These are phyloP conservation scores for Anniella stebbinsi DNA, from an alignment of 2,797 vertebrate genomes.

Conservation along the genomic window DNA sequence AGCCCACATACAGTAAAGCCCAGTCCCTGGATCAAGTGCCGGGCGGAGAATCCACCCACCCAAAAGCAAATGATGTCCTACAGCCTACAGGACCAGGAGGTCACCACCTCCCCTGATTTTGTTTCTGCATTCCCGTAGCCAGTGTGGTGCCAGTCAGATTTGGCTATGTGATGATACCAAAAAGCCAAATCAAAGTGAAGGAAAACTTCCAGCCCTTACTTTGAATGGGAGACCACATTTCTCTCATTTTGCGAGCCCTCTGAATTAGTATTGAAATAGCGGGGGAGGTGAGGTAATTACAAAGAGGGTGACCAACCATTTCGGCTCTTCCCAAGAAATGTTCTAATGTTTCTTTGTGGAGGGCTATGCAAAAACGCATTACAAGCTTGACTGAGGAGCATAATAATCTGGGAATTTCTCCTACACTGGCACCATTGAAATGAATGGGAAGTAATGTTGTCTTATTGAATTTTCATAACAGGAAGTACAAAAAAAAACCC, in stretches of 20 bases:
- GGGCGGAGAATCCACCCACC: no score
- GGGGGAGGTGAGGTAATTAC: no score
- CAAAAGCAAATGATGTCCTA: no score
- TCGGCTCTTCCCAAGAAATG: not conserved
- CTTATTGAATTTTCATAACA: not conserved
- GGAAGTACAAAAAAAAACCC: not conserved
- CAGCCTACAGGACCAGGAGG: no score
- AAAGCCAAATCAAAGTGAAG: not conserved
- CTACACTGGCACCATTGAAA: not conserved
- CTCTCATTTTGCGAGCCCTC: not conserved
- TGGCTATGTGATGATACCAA: not conserved
- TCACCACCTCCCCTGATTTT: no score
- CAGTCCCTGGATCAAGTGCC: no score
- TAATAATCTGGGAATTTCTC: not conserved
- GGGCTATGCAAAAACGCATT: not conserved
- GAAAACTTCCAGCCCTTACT: not conserved
- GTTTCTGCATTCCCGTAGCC: not conserved
- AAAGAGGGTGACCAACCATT: not conserved
- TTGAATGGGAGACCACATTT: not conserved
- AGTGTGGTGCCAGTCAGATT: not conserved
- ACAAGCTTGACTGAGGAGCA: not conserved
- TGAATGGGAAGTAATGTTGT: no score
- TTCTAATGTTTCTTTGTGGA: no score
- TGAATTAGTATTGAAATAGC: not conserved
- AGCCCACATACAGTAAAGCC: no score